phyloP scores from a whole-genome alignment of 37 sponge, comb jelly and placozoan genomes.

The Chondrilla cf. caribensis region DNA sequence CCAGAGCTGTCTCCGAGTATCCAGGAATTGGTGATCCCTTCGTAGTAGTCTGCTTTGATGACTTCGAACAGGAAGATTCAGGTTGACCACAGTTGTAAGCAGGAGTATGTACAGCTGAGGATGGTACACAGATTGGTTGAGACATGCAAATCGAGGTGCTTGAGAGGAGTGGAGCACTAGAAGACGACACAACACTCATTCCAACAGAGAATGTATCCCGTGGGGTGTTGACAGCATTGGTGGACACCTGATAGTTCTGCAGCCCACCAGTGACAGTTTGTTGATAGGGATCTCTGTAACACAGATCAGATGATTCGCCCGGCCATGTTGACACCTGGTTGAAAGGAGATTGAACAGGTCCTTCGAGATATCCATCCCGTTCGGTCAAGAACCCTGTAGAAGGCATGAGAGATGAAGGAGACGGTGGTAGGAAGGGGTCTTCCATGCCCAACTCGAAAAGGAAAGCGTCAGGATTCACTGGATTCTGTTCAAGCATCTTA shows the following conservation, averaged over 20 bases:
- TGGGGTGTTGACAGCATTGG: background rate
- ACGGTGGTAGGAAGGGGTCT: no score
- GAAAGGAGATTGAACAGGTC: background rate
- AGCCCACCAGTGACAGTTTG: no score
- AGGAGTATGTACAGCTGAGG: background rate
- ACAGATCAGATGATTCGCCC: no score
- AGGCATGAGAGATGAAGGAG: no score
- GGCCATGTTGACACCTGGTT: no score
- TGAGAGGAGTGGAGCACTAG: background rate
- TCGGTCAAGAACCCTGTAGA: no score
- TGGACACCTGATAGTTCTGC: background rate
- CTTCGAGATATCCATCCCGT: background rate
- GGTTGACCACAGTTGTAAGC: background rate
- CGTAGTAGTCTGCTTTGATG: background rate
- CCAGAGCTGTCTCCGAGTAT: background rate
- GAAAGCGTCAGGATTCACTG: background rate
- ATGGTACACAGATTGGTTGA: background rate
- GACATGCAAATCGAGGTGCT: background rate
- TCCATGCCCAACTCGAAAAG: no score
- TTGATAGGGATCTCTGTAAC: no score
- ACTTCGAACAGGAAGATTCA: background rate
- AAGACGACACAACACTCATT: no score
- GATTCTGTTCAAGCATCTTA: background rate
- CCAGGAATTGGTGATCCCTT: background rate
- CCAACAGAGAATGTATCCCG: no score